These are phyloP conservation scores for Apostichopus parvimensis DNA, from an alignment of 35 echinoderm and acorn worm species.

Conservation along the genomic window DNA sequence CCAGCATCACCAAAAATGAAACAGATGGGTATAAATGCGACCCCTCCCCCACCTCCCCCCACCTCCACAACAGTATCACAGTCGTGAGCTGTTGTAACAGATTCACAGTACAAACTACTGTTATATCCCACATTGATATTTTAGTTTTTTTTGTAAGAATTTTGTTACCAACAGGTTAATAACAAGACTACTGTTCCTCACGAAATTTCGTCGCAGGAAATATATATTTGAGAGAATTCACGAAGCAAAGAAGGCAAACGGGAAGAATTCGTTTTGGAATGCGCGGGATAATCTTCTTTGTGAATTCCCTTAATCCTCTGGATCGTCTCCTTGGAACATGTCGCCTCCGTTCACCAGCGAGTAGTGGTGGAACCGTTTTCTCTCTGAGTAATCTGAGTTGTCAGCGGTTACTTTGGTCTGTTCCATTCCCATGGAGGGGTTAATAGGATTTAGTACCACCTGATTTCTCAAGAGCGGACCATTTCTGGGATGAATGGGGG, in stretches of 20 bases:
- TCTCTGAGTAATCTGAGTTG: conserved; percentile 76
- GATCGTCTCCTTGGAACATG: conserved; percentile 11
- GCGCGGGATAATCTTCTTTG: not conserved
- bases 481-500: conserved; percentile 57
- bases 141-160: no score
- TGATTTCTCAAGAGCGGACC: conserved; percentile 64
- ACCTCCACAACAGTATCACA: no score
- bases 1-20: no score
- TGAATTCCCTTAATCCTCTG: not conserved
- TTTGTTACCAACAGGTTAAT: no score
- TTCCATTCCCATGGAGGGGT: conserved; percentile 61
- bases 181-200: no score
- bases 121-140: no score
- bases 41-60: no score
- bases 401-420: conserved; percentile 75
- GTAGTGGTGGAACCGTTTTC: conserved; percentile 88
- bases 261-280: not conserved
- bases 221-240: not conserved
- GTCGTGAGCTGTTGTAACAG: no score
- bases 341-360: conserved; percentile 72
- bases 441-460: conserved; percentile 77
- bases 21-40: no score
- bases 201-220: not conserved
- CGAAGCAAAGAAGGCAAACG: not conserved
- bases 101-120: no score